These are phyloP conservation scores for Muscicapa striata DNA, from an alignment of 2,797 vertebrate species.

Conservation along the genomic window DNA sequence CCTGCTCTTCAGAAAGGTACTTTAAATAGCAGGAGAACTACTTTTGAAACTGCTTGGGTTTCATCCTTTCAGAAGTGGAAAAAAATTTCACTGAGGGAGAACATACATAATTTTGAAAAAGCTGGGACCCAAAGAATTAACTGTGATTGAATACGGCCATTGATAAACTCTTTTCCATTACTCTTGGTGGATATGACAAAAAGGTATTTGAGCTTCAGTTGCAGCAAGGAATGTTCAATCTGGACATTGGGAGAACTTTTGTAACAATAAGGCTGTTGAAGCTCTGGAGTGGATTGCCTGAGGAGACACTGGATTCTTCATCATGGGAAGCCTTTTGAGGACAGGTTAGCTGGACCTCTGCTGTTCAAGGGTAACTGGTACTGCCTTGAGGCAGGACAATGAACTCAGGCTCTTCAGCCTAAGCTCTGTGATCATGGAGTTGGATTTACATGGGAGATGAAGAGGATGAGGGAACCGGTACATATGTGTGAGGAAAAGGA, in stretches of 20 bases:
- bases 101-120: not conserved
- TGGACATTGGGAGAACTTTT: constrained; percentile 8
- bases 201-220: constrained; percentile 18
- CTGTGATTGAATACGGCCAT: not conserved
- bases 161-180: not conserved
- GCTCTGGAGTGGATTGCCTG: not conserved
- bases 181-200: not conserved
- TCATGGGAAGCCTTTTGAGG: not conserved
- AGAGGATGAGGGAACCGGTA: not conserved
- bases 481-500: not conserved
- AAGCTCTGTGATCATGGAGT: not conserved
- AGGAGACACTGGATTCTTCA: not conserved
- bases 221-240: not conserved
- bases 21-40: not conserved
- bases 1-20: not conserved
- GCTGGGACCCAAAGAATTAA: not conserved
- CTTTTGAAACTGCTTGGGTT: constrained; percentile 19
- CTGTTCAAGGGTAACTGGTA: not conserved
- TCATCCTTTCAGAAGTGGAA: not conserved
- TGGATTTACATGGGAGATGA: constrained; percentile 14
- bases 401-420: not conserved
- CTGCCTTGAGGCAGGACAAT: not conserved
- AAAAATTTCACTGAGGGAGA: not conserved
- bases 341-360: constrained; percentile 8
- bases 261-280: not conserved